Evolutionary conservation across 2,113 vertebrate genomes (phyloP), one percentile per base, ranked within the genome.

Genomic region (Passer montanus): DNA sequence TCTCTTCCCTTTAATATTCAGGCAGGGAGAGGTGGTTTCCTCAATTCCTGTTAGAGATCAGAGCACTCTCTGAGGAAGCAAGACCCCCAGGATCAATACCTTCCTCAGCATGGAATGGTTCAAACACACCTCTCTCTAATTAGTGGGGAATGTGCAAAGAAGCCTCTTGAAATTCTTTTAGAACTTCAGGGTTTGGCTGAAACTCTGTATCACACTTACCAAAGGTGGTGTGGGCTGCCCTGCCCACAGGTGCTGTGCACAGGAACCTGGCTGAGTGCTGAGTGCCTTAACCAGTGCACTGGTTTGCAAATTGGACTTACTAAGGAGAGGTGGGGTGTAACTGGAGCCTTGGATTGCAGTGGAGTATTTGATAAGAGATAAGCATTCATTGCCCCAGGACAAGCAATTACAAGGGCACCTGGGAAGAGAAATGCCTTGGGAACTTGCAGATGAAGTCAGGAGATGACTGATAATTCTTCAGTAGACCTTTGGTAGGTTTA

Each of bases 171-270:
- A 95, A 76, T 37, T 46, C 64, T 56, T 28, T 53, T 20, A 89
- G 49, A 75, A 80, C 9, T 46, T 55, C 47, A 44, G 26, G 26
- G 21, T 70, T 91, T 4, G 5, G 27, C 53, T 93, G 37, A 55
- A 58, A 13, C 43, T 30, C 37, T 1, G 1, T 8, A 41, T 24
- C 2, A 0, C 23, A 6, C 37, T 73, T 53, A 16, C 4, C 1
- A 1, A 33, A 66, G 72, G 49, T 3, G 2, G 43, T 3, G 3
- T 22, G 53, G 77, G 10, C 62, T 30, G 59, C 0, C 0, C 28
- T 9, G 28, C 56, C 37, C 0, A 0, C 0, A 0, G 64, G 23
- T 0, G 2, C 27, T n/a, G 62, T 5, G 62, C 3, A 0, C 27
- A 43, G 43, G 30, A 63, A 13, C 43, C 58, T 39, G 43, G 8